Base-by-base conservation (phyloP, 92 coral and sea anemone genomes). In the Actinostola sp. region DNA sequence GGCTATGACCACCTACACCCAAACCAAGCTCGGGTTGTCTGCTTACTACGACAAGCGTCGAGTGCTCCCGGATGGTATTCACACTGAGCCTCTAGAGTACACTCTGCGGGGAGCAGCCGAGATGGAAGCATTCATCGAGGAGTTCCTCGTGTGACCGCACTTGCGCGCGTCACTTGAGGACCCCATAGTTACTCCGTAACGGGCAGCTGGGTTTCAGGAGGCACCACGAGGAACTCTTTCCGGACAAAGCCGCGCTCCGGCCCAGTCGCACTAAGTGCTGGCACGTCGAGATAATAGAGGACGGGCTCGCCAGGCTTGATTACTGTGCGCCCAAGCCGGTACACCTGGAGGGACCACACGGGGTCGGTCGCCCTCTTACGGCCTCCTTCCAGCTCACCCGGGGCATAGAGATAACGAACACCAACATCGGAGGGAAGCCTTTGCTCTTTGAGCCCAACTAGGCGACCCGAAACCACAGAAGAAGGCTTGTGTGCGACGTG, bases 351-450 rank as follows among this genome's bases (percentile, higher is more conserved):
- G 23, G 24, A 17, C 59, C 59, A 52, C 16, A 52, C 16, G n/a
- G n/a, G n/a, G 23, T 52, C 23, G 23, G 59, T 52, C 16, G 12
- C 59, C 24, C 23, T 5, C 59, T 17, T 5, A 5, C 28, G 12
- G 8, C 59, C 59, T 8, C 59, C 59, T 19, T 52, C 59, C 12
- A 52, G 16, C 28, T 52, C 59, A 52, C 59, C 59, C 8, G 59
- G 59, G 5, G 10, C 12, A 19, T 52, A 52, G 5, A 52, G 23
- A 24, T 52, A 52, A 4, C 59, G 10, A 17, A 52, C 59, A 24
- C 8, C 9, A 8, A 52, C 59, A 17, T 17, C 21, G 8, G 8
- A 52, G 59, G 59, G 59, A 17, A 52, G 59, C 24, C 59, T 5
- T 17, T 52, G 21, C 28, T 52, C 59, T 8, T 52, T 17, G 21